phyloP scores from a whole-genome alignment of 1,140 invertebrate species.

The Drosophila oshimai region DNA sequence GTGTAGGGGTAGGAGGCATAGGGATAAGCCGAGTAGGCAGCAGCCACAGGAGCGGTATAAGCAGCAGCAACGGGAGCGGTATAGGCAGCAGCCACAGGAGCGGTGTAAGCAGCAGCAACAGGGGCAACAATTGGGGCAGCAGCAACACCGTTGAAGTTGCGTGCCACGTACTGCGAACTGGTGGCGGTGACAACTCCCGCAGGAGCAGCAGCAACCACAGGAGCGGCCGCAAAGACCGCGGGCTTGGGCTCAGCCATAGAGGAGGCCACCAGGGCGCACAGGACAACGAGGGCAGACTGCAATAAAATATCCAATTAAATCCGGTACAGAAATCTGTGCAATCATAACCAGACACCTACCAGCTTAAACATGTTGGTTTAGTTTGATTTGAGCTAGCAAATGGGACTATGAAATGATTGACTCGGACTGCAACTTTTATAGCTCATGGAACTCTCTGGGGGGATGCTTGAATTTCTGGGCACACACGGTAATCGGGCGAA shows the following conservation, averaged over 20 bases:
- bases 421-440: slow-evolving; percentile 63
- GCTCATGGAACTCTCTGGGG: background rate
- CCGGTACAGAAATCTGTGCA: background rate
- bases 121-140: slow-evolving; percentile 68
- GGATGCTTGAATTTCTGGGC: slow-evolving; percentile 42
- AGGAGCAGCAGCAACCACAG: slow-evolving; percentile 53
- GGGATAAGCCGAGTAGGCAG: slow-evolving; percentile 54
- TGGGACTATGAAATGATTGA: slow-evolving; percentile 43
- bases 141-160: slow-evolving; percentile 82
- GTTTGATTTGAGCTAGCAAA: slow-evolving; percentile 53
- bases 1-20: slow-evolving; percentile 51
- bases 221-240: slow-evolving; percentile 43
- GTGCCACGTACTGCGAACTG: slow-evolving; percentile 83
- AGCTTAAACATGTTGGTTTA: slow-evolving; percentile 79
- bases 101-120: slow-evolving; percentile 38
- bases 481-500: slow-evolving; percentile 29
- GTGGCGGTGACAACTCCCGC: slow-evolving; percentile 82
- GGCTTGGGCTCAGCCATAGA: slow-evolving; percentile 66
- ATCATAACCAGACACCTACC: slow-evolving; percentile 28
- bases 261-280: slow-evolving; percentile 70
- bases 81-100: slow-evolving; percentile 43
- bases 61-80: slow-evolving; percentile 43
- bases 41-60: slow-evolving; percentile 28
- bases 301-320: background rate
- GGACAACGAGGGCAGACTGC: slow-evolving; percentile 66